Evolutionary conservation across 2,888 invertebrate species (phyloP).

Genomic region (Lithophane semibrunnea): DNA sequence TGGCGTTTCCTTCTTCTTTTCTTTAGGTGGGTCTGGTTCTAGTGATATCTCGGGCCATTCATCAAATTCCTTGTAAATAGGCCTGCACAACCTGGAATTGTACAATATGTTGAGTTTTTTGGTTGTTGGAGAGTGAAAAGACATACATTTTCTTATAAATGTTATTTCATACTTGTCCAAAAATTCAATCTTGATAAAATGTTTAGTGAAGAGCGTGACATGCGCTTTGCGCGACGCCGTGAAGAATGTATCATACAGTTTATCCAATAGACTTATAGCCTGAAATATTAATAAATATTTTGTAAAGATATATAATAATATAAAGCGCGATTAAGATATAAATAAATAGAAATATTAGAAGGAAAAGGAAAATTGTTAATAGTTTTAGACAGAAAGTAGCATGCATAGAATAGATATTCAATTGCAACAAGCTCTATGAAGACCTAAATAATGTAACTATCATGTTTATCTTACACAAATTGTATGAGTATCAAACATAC

Average conservation of each 20-base stretch:
- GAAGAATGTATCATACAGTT: constrained; percentile 91
- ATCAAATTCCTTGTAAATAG: constrained; percentile 92
- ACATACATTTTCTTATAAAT: constrained; percentile 68
- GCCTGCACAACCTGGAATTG: constrained; percentile 89
- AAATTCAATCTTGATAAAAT: constrained; percentile 94
- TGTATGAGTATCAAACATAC: constrained; percentile 42
- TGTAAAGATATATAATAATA: constrained; percentile 84
- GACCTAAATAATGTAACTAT: constrained; percentile 51
- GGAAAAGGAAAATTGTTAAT: constrained; percentile 48
- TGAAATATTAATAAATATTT: constrained; percentile 89
- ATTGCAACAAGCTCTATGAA: constrained; percentile 50
- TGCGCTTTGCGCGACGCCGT: constrained; percentile 89
- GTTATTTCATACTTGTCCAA: constrained; percentile 90
- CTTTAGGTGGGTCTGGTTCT: constrained; percentile 84
- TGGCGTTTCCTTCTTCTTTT: constrained; percentile 79
- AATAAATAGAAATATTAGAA: constrained; percentile 61
- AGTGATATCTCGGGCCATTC: constrained; percentile 91
- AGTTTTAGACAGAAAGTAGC: constrained; percentile 40
- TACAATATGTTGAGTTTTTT: constrained; percentile 37
- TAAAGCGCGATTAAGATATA: constrained; percentile 64
- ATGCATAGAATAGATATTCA: constrained; percentile 42
- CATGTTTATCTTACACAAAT: constrained; percentile 15
- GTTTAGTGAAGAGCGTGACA: constrained; percentile 91
- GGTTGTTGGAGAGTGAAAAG: constrained; percentile 57
- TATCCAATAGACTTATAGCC: constrained; percentile 92